phyloP scores from a whole-genome alignment of 2,113 vertebrate genomes.

The Lichenostomus cassidix region DNA sequence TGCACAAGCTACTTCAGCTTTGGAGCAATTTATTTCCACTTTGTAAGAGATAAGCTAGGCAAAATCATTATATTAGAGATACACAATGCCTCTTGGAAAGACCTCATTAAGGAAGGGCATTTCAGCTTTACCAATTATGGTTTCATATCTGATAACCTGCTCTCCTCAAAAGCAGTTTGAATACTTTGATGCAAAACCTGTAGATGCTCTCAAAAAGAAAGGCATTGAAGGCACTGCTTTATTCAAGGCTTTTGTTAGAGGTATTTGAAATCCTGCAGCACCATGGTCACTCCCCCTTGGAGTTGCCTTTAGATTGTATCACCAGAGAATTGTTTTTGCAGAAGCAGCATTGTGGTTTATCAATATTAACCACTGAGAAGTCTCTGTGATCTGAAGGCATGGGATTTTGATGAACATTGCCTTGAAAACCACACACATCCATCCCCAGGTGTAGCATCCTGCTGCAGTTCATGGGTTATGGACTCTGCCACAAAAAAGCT shows the following conservation, averaged over 20 bases:
- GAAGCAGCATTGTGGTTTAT: not conserved
- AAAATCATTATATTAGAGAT: not conserved
- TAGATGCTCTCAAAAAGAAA: not conserved
- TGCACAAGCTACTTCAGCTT: not conserved
- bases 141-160: slow-evolving; percentile 1
- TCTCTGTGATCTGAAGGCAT: not conserved
- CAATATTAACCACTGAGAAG: not conserved
- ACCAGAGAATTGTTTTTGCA: slow-evolving; percentile 2
- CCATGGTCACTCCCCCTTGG: not conserved
- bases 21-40: not conserved
- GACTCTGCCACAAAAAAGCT: not conserved
- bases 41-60: not conserved
- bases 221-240: not conserved
- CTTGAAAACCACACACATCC: not conserved
- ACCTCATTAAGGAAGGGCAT: not conserved
- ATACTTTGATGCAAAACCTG: not conserved
- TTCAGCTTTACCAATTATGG: not conserved
- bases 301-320: not conserved
- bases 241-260: not conserved
- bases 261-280: slow-evolving; percentile 13
- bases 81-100: not conserved
- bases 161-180: not conserved
- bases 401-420: not conserved
- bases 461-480: not conserved
- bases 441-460: not conserved